Conservation (phyloP, 1,140 invertebrate species). For the Idris sp. region DNA sequence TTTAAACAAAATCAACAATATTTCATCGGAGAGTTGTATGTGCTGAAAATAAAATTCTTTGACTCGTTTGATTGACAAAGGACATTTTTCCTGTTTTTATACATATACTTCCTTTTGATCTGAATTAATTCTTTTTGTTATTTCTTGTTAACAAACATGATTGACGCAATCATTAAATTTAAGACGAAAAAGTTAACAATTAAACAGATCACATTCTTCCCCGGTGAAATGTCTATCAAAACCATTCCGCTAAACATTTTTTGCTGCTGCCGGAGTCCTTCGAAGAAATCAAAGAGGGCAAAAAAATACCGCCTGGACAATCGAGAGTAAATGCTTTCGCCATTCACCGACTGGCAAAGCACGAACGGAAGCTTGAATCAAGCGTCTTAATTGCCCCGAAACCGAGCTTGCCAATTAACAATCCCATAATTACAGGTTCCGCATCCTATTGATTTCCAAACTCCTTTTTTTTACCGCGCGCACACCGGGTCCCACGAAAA, state of each 20-base stretch:
- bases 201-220: slow-evolving; percentile 55
- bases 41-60: too few relatives aligned
- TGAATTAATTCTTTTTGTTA: slow-evolving; percentile 51
- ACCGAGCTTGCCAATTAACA: slow-evolving; percentile 56
- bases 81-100: too few relatives aligned
- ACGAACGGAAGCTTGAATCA: slow-evolving; percentile 53
- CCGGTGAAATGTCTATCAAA: slow-evolving; percentile 60
- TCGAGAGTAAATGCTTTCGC: slow-evolving; percentile 53
- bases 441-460: slow-evolving; percentile 50
- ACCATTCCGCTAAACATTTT: slow-evolving; percentile 47
- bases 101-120: too few relatives aligned
- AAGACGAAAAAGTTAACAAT: slow-evolving; percentile 57
- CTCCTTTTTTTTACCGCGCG: slow-evolving; percentile 21
- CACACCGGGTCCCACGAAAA: slow-evolving; percentile 45
- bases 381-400: slow-evolving; percentile 60
- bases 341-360: slow-evolving; percentile 46
- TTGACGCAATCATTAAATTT: slow-evolving; percentile 63
- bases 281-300: slow-evolving; percentile 54
- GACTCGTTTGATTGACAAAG: too few relatives aligned
- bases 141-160: slow-evolving; percentile 55
- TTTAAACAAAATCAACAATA: too few relatives aligned
- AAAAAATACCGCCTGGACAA: slow-evolving; percentile 48
- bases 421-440: slow-evolving; percentile 47
- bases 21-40: too few relatives aligned
- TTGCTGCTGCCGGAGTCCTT: slow-evolving; percentile 44